These are phyloP conservation scores for Cyprinodon tularosa DNA, from an alignment of 2,113 vertebrate species.

Conservation along the genomic window DNA sequence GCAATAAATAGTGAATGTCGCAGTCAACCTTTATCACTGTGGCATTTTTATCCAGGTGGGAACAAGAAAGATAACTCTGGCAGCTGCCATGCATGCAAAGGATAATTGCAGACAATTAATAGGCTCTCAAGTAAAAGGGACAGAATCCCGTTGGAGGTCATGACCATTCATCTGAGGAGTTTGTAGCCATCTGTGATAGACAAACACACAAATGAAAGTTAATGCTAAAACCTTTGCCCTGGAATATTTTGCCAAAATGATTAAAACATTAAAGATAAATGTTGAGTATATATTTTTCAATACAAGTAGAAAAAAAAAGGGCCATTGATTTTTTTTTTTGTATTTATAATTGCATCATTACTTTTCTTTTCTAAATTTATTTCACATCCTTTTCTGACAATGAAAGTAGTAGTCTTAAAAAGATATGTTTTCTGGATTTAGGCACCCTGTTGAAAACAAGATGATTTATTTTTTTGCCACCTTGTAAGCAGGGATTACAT, in stretches of 20 bases:
- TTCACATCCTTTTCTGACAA: slow-evolving; percentile 6
- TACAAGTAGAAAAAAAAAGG: slow-evolving; percentile 14
- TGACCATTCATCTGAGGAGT: slow-evolving; percentile 56
- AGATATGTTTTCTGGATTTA: not conserved
- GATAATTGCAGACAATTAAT: slow-evolving; percentile 66
- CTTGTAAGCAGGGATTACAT: slow-evolving; percentile 2
- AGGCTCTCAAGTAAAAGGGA: slow-evolving; percentile 54
- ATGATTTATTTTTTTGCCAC: slow-evolving; percentile 4
- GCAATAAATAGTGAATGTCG: slow-evolving; percentile 82
- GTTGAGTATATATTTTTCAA: not conserved
- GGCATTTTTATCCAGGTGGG: slow-evolving; percentile 56
- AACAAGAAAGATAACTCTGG: slow-evolving; percentile 47
- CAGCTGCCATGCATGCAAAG: slow-evolving; percentile 49
- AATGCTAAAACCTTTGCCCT: slow-evolving; percentile 31
- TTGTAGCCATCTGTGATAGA: slow-evolving; percentile 60
- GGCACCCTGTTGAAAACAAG: slow-evolving; percentile 1
- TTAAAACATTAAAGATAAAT: slow-evolving; percentile 8
- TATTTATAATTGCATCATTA: slow-evolving; percentile 17
- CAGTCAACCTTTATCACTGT: slow-evolving; percentile 74
- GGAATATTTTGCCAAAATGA: slow-evolving; percentile 18
- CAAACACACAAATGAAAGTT: slow-evolving; percentile 54
- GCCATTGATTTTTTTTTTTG: slow-evolving; percentile 1
- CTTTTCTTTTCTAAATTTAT: slow-evolving; percentile 6
- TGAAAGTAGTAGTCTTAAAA: slow-evolving; percentile 23
- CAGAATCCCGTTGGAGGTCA: slow-evolving; percentile 55